Percentiles rank a stretch among this genome's conserved stretches.
These are phyloP conservation scores for Diadema setosum DNA, from an alignment of 35 echinoderm and acorn worm genomes.

Conservation along the genomic window DNA sequence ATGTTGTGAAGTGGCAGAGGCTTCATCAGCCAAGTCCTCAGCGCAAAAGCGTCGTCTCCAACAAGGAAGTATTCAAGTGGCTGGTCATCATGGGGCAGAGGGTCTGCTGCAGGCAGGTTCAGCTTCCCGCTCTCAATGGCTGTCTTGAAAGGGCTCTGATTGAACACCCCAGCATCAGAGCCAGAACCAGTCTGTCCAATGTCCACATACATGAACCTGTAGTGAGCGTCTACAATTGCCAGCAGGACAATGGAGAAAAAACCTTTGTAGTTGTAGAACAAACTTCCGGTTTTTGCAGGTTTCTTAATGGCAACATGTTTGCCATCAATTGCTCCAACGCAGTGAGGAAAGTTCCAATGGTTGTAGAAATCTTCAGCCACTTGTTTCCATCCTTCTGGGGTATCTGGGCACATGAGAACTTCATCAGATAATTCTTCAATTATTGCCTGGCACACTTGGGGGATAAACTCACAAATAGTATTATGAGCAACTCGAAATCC, in stretches of 20 bases:
- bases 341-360: conserved; percentile 22
- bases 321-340: too few relatives aligned
- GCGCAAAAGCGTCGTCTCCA: conserved; percentile 26
- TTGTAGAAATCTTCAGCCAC: neutral
- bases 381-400: conserved; percentile 15
- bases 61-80: conserved; percentile 1
- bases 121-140: neutral
- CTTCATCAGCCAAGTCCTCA: conserved; percentile 16
- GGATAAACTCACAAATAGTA: too few relatives aligned
- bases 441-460: too few relatives aligned
- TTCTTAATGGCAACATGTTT: neutral
- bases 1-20: conserved; percentile 2
- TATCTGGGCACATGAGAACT: conserved; percentile 4
- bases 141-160: neutral
- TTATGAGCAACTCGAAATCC: too few relatives aligned
- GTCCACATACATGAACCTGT: conserved; percentile 39
- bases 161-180: conserved; percentile 13
- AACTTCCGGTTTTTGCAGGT: neutral
- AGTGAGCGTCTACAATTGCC: conserved; percentile 29
- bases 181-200: neutral
- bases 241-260: conserved; percentile 7
- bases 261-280: conserved; percentile 35
- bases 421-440: neutral
- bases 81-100: neutral
- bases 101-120: too few relatives aligned